Evolutionary conservation across 2,888 invertebrate genomes (phyloP).

Genomic region (Caenorhabditis sp.): DNA sequence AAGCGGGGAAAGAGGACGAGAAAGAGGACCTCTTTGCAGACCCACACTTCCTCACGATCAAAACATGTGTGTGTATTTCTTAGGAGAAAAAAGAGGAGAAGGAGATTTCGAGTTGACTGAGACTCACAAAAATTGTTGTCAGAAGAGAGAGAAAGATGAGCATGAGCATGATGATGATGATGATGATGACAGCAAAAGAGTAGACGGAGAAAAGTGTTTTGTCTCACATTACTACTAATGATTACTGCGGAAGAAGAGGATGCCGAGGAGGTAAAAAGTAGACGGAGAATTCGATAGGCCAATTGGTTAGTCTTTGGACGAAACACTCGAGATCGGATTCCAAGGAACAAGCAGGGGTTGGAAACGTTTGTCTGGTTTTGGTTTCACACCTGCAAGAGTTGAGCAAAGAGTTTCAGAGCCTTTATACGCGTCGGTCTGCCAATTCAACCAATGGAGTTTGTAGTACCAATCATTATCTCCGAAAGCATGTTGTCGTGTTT

Average conservation of each 20-base stretch:
- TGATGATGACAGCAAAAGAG: constrained; percentile 5
- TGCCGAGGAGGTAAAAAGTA: background rate
- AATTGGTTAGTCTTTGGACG: constrained; percentile 25
- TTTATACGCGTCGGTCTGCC: too few species aligned
- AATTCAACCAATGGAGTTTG: too few species aligned
- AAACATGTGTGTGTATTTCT: constrained; percentile 21
- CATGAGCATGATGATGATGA: constrained; percentile 21
- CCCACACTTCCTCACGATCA: constrained; percentile 11
- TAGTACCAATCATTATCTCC: too few species aligned
- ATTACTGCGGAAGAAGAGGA: constrained; percentile 13
- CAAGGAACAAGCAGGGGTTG: too few species aligned
- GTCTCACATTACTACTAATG: constrained; percentile 43
- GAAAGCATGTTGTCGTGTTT: too few species aligned
- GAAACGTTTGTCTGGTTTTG: too few species aligned
- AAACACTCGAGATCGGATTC: too few species aligned
- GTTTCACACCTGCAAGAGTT: too few species aligned
- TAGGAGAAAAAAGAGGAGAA: background rate
- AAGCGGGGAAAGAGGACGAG: background rate
- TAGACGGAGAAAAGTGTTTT: constrained; percentile 6
- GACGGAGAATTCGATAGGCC: constrained; percentile 14
- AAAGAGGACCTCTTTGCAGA: background rate
- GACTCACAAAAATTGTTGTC: constrained; percentile 14
- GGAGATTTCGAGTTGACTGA: constrained; percentile 21
- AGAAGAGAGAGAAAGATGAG: constrained; percentile 8
- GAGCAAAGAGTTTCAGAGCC: too few species aligned